phyloP scores from a whole-genome alignment of 2,797 vertebrate genomes.

The Acipenser oxyrinchus region DNA sequence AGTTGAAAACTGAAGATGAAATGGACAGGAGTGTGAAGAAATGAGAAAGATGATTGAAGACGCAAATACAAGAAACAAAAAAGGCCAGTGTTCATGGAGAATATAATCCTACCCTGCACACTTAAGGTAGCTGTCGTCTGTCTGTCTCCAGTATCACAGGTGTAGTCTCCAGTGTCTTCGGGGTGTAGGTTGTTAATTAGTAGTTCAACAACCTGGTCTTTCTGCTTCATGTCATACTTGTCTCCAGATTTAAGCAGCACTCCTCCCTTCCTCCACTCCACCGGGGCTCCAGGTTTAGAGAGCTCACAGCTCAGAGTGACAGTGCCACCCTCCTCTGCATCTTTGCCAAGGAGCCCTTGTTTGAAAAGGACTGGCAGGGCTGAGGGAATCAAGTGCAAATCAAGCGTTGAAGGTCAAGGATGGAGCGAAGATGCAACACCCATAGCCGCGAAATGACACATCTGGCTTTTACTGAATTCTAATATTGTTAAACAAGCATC shows the following conservation, averaged over 20 bases:
- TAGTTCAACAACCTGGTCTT: conserved; percentile 36
- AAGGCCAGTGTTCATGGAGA: background rate
- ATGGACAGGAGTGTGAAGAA: too few species aligned
- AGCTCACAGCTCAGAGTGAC: conserved; percentile 23
- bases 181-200: conserved; percentile 32
- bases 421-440: too few species aligned
- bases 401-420: too few species aligned
- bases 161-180: conserved; percentile 50
- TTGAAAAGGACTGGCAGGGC: conserved; percentile 39
- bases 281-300: background rate
- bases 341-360: conserved; percentile 20
- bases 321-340: conserved; percentile 16
- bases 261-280: conserved; percentile 43
- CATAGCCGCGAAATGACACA: too few species aligned
- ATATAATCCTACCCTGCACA: conserved; percentile 39
- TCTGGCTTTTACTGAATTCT: too few species aligned
- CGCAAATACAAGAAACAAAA: too few species aligned
- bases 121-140: conserved; percentile 39
- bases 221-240: conserved; percentile 32
- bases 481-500: too few species aligned
- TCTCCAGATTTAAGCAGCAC: conserved; percentile 23
- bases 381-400: conserved; percentile 7
- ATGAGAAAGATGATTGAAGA: too few species aligned
- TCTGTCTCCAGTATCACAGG: conserved; percentile 41
- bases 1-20: too few species aligned